Conservation (phyloP, 37 sponge, comb jelly and placozoan species). For the Mnemiopsis leidyi region DNA sequence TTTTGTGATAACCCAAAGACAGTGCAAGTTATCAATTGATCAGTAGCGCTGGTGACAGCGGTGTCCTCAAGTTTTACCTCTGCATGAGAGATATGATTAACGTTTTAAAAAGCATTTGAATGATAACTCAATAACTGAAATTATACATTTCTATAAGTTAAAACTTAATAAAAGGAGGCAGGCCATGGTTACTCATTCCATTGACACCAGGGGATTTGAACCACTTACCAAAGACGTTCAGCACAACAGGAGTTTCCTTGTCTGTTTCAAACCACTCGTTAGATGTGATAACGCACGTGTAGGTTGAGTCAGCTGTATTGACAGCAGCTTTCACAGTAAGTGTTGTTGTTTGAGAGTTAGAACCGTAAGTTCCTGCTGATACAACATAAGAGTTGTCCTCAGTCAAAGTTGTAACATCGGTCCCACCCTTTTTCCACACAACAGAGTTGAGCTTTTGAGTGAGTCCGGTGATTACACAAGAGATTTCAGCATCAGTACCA, state of each 20-base stretch:
- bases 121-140: too few species aligned
- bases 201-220: too few species aligned
- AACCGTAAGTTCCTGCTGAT: neutral
- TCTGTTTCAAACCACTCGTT: neutral
- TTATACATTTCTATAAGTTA: too few species aligned
- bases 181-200: too few species aligned
- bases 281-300: conserved; percentile 9
- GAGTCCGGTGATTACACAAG: neutral
- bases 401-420: neutral
- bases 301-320: neutral
- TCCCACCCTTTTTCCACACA: neutral
- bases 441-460: neutral
- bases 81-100: too few species aligned
- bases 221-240: conserved; percentile 32
- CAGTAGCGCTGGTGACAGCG: neutral
- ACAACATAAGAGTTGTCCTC: neutral
- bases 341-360: neutral
- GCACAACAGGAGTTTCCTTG: neutral
- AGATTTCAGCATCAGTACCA: neutral
- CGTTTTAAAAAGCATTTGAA: too few species aligned
- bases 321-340: neutral
- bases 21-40: neutral
- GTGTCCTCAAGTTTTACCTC: too few species aligned
- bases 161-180: too few species aligned
- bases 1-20: neutral